Percentiles rank a stretch among this genome's conserved stretches.
These are phyloP conservation scores for Eulemur macaco DNA, from an alignment of 2,113 vertebrate species.

Conservation along the genomic window DNA sequence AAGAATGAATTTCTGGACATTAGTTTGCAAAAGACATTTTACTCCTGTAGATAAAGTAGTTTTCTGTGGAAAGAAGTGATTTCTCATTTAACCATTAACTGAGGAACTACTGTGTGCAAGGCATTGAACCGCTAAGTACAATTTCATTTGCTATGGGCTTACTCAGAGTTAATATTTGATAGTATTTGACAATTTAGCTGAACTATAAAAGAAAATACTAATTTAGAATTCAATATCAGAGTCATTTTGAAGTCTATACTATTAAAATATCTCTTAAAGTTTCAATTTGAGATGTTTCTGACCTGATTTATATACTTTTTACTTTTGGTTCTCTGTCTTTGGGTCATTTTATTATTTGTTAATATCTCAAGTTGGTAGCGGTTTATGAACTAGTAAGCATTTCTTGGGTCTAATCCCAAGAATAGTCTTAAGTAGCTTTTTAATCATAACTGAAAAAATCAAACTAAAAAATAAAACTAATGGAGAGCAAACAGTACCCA, in stretches of 20 bases:
- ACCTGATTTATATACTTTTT: not conserved
- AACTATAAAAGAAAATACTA: not conserved
- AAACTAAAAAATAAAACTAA: not conserved
- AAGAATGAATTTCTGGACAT: not conserved
- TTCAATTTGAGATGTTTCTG: constrained; percentile 24
- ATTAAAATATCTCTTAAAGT: not conserved
- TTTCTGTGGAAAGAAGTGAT: not conserved
- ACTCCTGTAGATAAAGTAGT: not conserved
- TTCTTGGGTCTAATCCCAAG: not conserved
- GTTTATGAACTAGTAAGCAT: not conserved
- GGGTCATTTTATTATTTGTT: constrained; percentile 12
- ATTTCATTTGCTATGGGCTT: not conserved
- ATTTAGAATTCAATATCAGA: not conserved
- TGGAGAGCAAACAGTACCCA: not conserved
- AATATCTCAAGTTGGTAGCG: not conserved
- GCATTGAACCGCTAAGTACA: not conserved
- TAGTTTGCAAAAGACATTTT: constrained; percentile 2
- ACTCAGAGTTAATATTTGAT: not conserved
- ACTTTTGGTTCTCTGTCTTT: not conserved
- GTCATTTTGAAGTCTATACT: constrained; percentile 4
- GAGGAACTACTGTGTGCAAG: not conserved
- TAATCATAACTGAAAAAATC: not conserved
- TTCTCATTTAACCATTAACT: not conserved
- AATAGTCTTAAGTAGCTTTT: not conserved
- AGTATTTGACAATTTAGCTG: not conserved